Evolutionary conservation across 1,140 invertebrate genomes (phyloP), one percentile per base, ranked within the genome.

Genomic region (Samia ricini): DNA sequence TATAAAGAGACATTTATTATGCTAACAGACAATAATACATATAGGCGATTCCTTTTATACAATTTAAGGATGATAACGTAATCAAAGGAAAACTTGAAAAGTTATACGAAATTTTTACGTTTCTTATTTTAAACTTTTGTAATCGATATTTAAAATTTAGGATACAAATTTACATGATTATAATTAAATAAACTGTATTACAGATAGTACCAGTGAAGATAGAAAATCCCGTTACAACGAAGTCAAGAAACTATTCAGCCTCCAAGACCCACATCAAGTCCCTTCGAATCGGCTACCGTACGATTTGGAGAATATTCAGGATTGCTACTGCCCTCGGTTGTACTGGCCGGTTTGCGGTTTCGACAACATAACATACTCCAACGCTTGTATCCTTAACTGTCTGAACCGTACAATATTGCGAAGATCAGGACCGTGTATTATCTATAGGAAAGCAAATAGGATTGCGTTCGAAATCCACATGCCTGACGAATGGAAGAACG

Each of bases 261-360:
- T 79, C 0, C 12, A 61, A 0, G 21, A 69, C 7, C 74, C 76
- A 1, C 79, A 65, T 51, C 60, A 71, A 52, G 58, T 75, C 12
- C 69, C 68, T 6, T 56, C 56, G 1, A 42, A 51, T 7, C 58
- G 64, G 0, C 66, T 22, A 18, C 51, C 73, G 0, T 52, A 56
- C 0, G 77, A 81, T 23, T 26, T 78, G n/a, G 72, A 75, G 4
- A 7, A 63, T 0, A 72, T 79, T 10, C 1, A 22, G 0, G 67
- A 68, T 4, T 83, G 81, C 56, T 56, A 72, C 12, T 83, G 81
- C 55, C 79, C 79, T 0, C 57, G 74, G 20, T 67, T 81, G 2
- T 80, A 77, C 42, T 81, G 70, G 70, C 79, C 79, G 0, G 73
- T 49, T 0, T 84, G 81, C 26, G 72, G 58, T 0, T 52, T n/a